Percentiles rank a stretch among this genome's conserved stretches.
These are phyloP conservation scores for Drosophila santomea DNA, from an alignment of 1,140 invertebrate genomes.

Conservation along the genomic window DNA sequence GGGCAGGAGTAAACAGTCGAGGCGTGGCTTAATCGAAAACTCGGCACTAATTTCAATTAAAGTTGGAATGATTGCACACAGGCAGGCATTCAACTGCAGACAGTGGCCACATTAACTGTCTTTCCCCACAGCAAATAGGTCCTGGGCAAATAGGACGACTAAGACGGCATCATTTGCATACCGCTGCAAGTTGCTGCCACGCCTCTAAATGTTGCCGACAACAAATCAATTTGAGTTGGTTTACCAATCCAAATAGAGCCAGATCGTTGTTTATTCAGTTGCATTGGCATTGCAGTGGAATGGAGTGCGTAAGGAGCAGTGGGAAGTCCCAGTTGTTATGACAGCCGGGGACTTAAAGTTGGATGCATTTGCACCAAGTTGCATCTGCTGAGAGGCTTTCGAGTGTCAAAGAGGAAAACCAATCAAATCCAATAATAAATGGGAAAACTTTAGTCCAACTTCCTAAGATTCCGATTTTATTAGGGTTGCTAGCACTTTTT, in stretches of 20 bases:
- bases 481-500: no score
- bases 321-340: slow-evolving; percentile 12
- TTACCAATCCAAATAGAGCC: slow-evolving; percentile 62
- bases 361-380: slow-evolving; percentile 8
- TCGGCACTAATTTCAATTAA: slow-evolving; percentile 81
- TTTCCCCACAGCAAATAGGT: slow-evolving; percentile 38
- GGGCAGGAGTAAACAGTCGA: slow-evolving; percentile 38
- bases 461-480: not conserved
- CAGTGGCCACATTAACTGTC: slow-evolving; percentile 59
- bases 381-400: slow-evolving; percentile 4
- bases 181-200: slow-evolving; percentile 16
- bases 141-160: slow-evolving; percentile 54
- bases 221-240: slow-evolving; percentile 76
- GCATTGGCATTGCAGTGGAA: no score
- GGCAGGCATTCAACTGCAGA: slow-evolving; percentile 38
- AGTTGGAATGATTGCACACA: slow-evolving; percentile 64
- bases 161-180: slow-evolving; percentile 67
- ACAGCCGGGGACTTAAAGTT: slow-evolving; percentile 14
- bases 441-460: not conserved
- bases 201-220: slow-evolving; percentile 57
- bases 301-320: slow-evolving; percentile 4
- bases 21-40: slow-evolving; percentile 67
- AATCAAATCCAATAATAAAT: not conserved
- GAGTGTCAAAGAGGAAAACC: not conserved
- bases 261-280: slow-evolving; percentile 33